A percentile compares a stretch with the other conserved stretches of the same genome.
phyloP scores from a whole-genome alignment of 2,888 invertebrate genomes.

The Drymonia ruficornis region DNA sequence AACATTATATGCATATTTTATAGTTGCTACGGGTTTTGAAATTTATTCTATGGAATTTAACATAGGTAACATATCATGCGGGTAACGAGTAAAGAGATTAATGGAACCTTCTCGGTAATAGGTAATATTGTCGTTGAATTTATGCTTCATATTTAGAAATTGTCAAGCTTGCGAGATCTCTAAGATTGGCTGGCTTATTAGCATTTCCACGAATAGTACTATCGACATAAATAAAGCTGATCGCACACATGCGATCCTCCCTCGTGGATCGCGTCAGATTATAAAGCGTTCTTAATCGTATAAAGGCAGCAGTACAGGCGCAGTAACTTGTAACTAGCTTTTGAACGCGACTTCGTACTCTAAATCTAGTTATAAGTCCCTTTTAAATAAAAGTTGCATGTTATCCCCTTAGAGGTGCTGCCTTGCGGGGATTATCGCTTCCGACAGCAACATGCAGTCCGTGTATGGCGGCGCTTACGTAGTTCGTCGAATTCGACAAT shows the following conservation, averaged over 20 bases:
- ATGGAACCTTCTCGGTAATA: constrained; percentile 20
- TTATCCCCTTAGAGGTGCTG: too few species aligned
- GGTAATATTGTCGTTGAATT: constrained; percentile 40
- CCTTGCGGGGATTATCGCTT: too few species aligned
- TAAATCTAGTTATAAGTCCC: too few species aligned
- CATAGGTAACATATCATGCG: neutral
- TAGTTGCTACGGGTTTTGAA: neutral
- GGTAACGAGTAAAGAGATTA: constrained; percentile 1
- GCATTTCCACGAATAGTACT: constrained; percentile 68
- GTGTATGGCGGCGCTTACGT: too few species aligned
- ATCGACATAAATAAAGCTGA: constrained; percentile 52
- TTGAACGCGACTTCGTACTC: too few species aligned
- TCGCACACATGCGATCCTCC: neutral
- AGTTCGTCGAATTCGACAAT: too few species aligned
- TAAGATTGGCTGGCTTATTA: constrained; percentile 68
- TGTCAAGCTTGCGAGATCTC: constrained; percentile 57
- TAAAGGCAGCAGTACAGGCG: too few species aligned
- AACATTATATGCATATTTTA: constrained; percentile 2
- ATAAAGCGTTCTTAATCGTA: too few species aligned
- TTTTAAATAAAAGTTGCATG: too few species aligned
- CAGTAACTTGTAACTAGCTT: too few species aligned
- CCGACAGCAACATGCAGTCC: too few species aligned
- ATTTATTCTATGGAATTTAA: neutral
- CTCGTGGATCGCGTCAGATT: neutral
- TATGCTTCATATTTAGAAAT: constrained; percentile 40